These are phyloP conservation scores for Charina bottae DNA, from an alignment of 2,113 vertebrate genomes.

Conservation along the genomic window DNA sequence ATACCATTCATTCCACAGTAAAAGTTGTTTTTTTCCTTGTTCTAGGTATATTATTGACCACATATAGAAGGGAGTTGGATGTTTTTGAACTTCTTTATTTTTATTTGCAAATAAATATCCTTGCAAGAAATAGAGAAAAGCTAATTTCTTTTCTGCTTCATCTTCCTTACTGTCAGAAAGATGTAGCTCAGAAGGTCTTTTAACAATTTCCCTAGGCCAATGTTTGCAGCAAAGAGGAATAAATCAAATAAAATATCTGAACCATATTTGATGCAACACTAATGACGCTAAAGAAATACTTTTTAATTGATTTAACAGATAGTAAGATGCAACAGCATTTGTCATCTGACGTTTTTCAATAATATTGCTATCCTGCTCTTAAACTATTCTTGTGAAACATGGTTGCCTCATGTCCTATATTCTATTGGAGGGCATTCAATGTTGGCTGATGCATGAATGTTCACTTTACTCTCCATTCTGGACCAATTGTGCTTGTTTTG, in stretches of 20 bases:
- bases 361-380: background rate
- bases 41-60: background rate
- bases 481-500: background rate
- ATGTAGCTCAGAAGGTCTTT: background rate
- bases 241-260: slow-evolving; percentile 17
- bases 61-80: background rate
- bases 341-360: background rate
- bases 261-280: slow-evolving; percentile 19
- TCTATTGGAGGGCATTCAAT: background rate
- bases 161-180: slow-evolving; percentile 4
- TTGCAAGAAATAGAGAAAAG: background rate
- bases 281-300: slow-evolving; percentile 23
- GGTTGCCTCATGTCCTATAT: background rate
- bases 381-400: background rate
- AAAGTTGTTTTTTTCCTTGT: background rate
- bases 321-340: background rate
- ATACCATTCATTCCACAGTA: background rate
- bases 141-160: background rate
- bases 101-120: background rate
- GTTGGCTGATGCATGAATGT: background rate
- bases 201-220: slow-evolving; percentile 10
- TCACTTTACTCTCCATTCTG: background rate
- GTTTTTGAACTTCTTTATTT: background rate
- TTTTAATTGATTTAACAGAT: slow-evolving; percentile 2
- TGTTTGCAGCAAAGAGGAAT: background rate